Base-by-base conservation (phyloP, 2,888 invertebrate species). In the Mesorhabditis spiculigera region DNA sequence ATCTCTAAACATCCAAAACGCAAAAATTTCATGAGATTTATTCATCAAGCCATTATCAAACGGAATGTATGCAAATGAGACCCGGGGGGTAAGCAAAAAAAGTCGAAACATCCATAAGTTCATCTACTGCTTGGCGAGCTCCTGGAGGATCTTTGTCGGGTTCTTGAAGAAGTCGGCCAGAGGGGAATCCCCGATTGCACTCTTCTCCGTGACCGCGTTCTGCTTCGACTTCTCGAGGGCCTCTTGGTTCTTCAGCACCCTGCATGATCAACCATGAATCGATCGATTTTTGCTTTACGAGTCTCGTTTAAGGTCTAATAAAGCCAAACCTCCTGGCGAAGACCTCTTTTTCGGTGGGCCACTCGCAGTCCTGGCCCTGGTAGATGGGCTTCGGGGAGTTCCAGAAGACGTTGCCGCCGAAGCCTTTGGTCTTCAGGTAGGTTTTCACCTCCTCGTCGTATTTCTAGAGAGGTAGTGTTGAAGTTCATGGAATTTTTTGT, bases 291-390 rank as follows among this genome's bases (percentile, higher is more conserved):
- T n/a, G 61, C n/a, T 3, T 58, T 58, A n/a, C 61, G 3, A n/a
- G 61, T 3, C 61, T n/a, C n/a, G n/a, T 8, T 44, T 6, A 8
- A 50, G 58, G n/a, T 13, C 58, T 10, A 64, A 5, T 3, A 67
- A 45, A 3, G 13, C 10, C 42, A 28, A 61, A n/a, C 43, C 69
- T 16, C 72, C 86, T 75, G 28, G 85, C 85, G 71, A 86, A 86
- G 63, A 86, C 84, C 66, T 86, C 86, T 72, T 83, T 84, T 75
- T 86, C 83, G 4, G 80, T 76, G 45, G 86, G 86, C 84, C 86
- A 86, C 43, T 84, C 81, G 74, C 86, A 86, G 73, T 86, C 86
- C 50, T 84, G 81, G 41, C 86, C 86, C 73, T 86, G 86, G 76
- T 86, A 86, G 75, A 86, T 85, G 67, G 86, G 83, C 65, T 79